Percentiles rank a stretch among this genome's conserved stretches.
phyloP scores from a whole-genome alignment of 2,113 vertebrate genomes.

The Heterotis niloticus region DNA sequence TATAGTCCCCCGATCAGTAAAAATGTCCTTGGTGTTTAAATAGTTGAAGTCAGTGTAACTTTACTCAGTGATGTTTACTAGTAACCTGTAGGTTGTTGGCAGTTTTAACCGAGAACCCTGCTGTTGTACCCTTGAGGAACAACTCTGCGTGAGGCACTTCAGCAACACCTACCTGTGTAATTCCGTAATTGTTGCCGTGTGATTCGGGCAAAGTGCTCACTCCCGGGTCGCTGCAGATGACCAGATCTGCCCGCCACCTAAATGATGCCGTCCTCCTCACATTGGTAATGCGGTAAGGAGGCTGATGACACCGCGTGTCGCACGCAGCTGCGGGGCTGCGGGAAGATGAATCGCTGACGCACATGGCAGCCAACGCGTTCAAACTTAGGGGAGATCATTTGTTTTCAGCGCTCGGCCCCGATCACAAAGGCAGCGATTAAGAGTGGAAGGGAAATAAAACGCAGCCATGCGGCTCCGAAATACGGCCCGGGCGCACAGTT shows the following conservation, averaged over 20 bases:
- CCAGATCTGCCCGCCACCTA: no score
- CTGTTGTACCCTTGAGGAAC: no score
- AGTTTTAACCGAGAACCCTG: neutral
- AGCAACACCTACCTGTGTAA: no score
- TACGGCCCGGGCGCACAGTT: neutral
- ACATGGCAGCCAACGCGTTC: neutral
- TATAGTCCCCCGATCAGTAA: no score
- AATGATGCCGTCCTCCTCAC: neutral
- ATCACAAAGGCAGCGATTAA: neutral
- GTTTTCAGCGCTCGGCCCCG: conserved; percentile 16
- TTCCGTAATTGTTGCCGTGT: neutral
- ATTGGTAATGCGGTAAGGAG: neutral
- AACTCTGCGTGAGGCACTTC: no score
- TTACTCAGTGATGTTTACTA: no score
- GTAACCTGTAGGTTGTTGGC: neutral
- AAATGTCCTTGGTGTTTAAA: no score
- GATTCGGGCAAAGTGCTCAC: neutral
- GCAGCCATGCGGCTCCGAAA: conserved; percentile 18
- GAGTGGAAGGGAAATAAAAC: conserved; percentile 21
- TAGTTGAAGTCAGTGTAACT: neutral
- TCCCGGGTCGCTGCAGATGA: neutral
- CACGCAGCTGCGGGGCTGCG: conserved; percentile 21
- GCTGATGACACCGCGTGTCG: conserved; percentile 43
- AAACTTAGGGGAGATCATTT: conserved; percentile 26
- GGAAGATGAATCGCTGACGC: conserved; percentile 37